These are phyloP conservation scores for Lasiurus borealis DNA, from an alignment of 2,113 vertebrate genomes.

Conservation along the genomic window DNA sequence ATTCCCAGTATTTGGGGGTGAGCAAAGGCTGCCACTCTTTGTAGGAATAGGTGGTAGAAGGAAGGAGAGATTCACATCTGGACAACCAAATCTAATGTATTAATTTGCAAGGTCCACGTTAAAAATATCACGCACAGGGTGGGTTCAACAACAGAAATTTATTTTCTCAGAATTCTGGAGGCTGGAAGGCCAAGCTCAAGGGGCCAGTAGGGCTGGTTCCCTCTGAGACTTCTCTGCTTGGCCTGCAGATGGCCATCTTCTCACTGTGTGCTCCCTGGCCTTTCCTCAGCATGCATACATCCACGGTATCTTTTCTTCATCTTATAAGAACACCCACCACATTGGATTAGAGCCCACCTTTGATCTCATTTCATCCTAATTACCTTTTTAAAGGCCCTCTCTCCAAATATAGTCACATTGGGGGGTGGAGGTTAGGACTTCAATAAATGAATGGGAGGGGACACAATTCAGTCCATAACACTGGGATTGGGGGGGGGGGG, in stretches of 20 bases:
- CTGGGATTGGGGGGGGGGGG: not conserved
- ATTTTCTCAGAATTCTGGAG: not conserved
- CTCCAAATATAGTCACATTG: not conserved
- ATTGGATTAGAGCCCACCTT: not conserved
- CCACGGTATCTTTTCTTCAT: not conserved
- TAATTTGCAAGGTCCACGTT: not conserved
- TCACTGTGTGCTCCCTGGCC: not conserved
- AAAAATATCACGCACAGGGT: not conserved
- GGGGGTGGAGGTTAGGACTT: not conserved
- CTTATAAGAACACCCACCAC: not conserved
- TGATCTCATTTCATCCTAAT: not conserved
- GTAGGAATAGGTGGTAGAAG: not conserved
- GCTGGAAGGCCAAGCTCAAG: not conserved
- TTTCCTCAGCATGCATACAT: accelerated
- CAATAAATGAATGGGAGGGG: not conserved
- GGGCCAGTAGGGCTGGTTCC: not conserved
- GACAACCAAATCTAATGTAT: not conserved
- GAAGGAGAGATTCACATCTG: not conserved
- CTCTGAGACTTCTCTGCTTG: not conserved
- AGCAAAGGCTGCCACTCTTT: not conserved
- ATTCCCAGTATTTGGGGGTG: not conserved
- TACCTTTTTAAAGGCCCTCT: not conserved
- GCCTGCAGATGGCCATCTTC: not conserved
- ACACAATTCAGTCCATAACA: not conserved
- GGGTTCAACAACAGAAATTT: not conserved